Base-by-base conservation (phyloP, 2,888 invertebrate species). In the Agrypnus murinus region DNA sequence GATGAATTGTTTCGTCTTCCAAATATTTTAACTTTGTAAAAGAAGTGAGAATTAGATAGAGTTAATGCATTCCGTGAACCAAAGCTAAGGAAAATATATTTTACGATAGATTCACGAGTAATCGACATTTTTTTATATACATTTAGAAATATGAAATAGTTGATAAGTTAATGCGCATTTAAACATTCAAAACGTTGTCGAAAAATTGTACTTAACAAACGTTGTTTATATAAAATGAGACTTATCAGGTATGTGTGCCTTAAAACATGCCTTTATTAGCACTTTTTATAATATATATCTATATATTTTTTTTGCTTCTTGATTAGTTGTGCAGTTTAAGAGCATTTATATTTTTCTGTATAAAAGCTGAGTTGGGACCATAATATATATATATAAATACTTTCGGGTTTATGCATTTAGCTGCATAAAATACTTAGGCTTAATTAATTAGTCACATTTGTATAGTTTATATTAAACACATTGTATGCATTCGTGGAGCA, bases 51-150 rank as follows among this genome's bases (percentile, higher is more conserved):
- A 50, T 67, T 71, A 69, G 74, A 64, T 71, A 69, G 74, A 64
- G 69, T 74, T 69, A 74, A 74, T 76, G 78, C 81, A 82, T 82
- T 82, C 82, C 82, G 78, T 67, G 79, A 78, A 81, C 81, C 81
- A 81, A 81, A 81, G 81, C 64, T 75, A 68, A 72, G 71, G 48
- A 55, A 69, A 60, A 46, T 72, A 65, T 67, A 64, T 64, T 71
- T 59, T 58, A 69, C 65, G 43, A 53, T 59, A 58, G 46, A 63
- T 62, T 48, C 25, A 66, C 57, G 57, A 57, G 32, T 48, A 68
- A 40, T 46, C 48, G 36, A 46, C 45, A 62, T 62, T 70, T 65
- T n/a, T 65, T 70, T 65, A 57, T 62, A 62, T 59, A 70, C 60
- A 60, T 70, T 65, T 65, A 64, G 12, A 50, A 38, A 50, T 32